Evolutionary conservation across 2,888 invertebrate species (phyloP).

Genomic region (Cosmia trapezina): DNA sequence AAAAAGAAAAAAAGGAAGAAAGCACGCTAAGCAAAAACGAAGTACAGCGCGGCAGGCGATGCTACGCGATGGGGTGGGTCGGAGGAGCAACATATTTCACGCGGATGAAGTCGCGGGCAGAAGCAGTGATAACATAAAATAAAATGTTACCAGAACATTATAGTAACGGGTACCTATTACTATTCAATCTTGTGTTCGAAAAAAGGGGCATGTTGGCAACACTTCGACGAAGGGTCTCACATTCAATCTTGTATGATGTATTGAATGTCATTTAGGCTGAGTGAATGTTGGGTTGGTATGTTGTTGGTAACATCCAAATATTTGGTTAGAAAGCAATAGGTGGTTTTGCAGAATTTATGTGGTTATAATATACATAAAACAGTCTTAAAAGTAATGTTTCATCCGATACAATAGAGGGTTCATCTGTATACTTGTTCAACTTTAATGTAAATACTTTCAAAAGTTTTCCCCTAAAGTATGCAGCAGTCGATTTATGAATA

Average conservation of each 20-base stretch:
- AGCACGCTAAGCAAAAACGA: too few relatives aligned
- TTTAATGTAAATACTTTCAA: not conserved
- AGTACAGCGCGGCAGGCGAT: too few relatives aligned
- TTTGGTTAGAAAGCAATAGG: not conserved
- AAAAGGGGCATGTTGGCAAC: not conserved
- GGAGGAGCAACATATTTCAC: too few relatives aligned
- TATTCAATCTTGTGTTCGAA: not conserved
- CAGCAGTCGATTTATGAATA: not conserved
- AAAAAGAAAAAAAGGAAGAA: too few relatives aligned
- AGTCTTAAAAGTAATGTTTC: not conserved
- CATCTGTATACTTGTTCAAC: not conserved
- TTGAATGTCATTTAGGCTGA: conserved; percentile 1
- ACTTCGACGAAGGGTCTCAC: not conserved
- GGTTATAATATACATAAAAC: not conserved
- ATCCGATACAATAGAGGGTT: not conserved
- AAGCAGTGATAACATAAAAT: not conserved
- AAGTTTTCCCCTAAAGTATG: not conserved
- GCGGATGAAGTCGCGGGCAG: too few relatives aligned
- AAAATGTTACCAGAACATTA: not conserved
- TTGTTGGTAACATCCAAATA: not conserved
- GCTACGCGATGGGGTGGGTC: too few relatives aligned
- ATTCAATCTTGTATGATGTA: conserved; percentile 13
- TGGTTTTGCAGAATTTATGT: not conserved
- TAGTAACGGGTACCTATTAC: not conserved
- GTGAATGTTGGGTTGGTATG: not conserved